A percentile compares a stretch with the other conserved stretches of the same genome.
phyloP scores from a whole-genome alignment of 2,888 invertebrate genomes.

The Catocala sponsa region DNA sequence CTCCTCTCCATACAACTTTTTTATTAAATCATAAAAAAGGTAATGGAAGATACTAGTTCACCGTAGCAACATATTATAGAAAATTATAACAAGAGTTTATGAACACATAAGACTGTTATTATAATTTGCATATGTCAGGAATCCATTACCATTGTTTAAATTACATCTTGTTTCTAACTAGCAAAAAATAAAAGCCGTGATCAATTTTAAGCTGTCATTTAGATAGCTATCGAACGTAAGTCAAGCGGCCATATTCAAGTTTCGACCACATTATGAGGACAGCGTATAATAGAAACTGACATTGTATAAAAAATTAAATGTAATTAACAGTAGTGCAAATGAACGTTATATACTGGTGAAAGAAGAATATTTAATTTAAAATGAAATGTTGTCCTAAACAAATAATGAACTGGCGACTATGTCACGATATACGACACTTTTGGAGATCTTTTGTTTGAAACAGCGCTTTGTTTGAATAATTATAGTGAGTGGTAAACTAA shows the following conservation, averaged over 20 bases:
- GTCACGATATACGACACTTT: not conserved
- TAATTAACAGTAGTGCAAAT: not conserved
- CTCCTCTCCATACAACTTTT: constrained; percentile 8
- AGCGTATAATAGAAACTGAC: constrained; percentile 21
- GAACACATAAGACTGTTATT: constrained; percentile 17
- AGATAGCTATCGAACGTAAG: constrained; percentile 44
- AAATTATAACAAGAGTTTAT: constrained; percentile 12
- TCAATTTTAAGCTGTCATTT: constrained; percentile 47
- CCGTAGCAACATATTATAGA: not conserved
- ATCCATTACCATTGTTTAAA: constrained; percentile 21
- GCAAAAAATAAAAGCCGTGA: constrained; percentile 46
- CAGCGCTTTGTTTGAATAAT: too few species aligned
- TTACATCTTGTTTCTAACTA: constrained; percentile 15
- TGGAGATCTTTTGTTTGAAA: not conserved
- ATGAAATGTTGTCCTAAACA: too few species aligned
- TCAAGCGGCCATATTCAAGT: constrained; percentile 16
- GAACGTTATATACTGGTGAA: too few species aligned
- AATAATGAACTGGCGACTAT: too few species aligned
- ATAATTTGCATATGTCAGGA: constrained; percentile 23
- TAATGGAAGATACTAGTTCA: not conserved
- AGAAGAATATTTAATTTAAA: too few species aligned
- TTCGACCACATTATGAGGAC: constrained; percentile 17
- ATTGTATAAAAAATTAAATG: constrained; percentile 12
- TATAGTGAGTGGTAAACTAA: too few species aligned
- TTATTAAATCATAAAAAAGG: constrained; percentile 7